Conservation (phyloP, 2,113 vertebrate genomes). For the Glaucidium brasilianum region DNA sequence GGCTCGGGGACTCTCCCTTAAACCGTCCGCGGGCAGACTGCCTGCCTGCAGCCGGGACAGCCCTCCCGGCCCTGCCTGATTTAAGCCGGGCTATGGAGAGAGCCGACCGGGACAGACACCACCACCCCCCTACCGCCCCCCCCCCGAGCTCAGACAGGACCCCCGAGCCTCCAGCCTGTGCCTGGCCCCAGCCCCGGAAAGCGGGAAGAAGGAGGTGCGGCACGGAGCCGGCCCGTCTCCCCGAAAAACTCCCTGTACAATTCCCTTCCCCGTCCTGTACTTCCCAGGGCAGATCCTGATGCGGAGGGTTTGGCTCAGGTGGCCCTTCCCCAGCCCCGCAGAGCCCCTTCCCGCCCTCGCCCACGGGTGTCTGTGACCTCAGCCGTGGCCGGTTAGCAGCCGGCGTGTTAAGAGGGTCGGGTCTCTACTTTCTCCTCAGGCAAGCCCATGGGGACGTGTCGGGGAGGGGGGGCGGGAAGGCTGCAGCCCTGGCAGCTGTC, state of each 20-base stretch:
- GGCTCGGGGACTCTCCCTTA: neutral
- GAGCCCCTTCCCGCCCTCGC: too few relatives aligned
- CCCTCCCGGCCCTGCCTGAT: neutral
- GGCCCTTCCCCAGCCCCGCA: neutral
- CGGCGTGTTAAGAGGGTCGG: neutral
- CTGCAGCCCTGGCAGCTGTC: too few relatives aligned
- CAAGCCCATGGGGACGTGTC: too few relatives aligned
- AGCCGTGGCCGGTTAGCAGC: neutral
- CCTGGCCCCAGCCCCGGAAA: neutral
- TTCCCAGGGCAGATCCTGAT: neutral
- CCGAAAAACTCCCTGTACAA: neutral
- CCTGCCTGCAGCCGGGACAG: neutral
- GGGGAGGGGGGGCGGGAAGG: neutral
- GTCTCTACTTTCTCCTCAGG: neutral
- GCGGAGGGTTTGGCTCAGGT: neutral
- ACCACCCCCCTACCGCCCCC: too few relatives aligned
- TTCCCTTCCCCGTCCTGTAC: fast-evolving
- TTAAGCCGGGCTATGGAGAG: neutral
- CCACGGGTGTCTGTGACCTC: neutral
- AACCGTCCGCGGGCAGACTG: neutral
- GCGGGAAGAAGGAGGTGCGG: neutral
- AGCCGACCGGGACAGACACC: neutral
- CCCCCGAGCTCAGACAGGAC: neutral
- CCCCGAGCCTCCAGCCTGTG: neutral
- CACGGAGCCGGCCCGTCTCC: neutral